A percentile compares a stretch with the other conserved stretches of the same genome.
phyloP scores from a whole-genome alignment of 2,113 vertebrate genomes.

The Orycteropus afer region DNA sequence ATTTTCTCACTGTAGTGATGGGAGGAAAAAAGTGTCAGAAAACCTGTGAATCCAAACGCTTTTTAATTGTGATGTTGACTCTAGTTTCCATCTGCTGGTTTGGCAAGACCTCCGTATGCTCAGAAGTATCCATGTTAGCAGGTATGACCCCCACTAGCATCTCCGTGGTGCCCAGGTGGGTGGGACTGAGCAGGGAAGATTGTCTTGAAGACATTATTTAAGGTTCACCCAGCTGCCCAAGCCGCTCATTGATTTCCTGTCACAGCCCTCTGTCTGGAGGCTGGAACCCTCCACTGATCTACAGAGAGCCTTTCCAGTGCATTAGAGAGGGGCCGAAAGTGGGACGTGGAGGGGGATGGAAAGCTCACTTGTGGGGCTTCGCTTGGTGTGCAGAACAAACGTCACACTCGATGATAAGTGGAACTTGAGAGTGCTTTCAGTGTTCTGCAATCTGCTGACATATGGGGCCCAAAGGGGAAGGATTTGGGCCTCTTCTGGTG shows the following conservation, averaged over 20 bases:
- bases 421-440: background rate
- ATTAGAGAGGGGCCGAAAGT: slow-evolving; percentile 42
- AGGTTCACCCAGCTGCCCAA: slow-evolving; percentile 63
- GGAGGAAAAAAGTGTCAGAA: background rate
- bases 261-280: slow-evolving; percentile 37
- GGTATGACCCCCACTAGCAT: background rate
- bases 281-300: slow-evolving; percentile 24
- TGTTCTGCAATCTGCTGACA: slow-evolving; percentile 48
- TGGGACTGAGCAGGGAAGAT: background rate
- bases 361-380: background rate
- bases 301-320: slow-evolving; percentile 60
- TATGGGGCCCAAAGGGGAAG: background rate
- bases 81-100: background rate
- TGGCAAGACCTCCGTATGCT: background rate
- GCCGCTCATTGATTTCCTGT: slow-evolving; percentile 65
- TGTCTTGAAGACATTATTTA: slow-evolving; percentile 60
- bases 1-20: background rate
- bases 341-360: background rate
- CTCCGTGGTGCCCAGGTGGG: fast-evolving
- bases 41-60: slow-evolving; percentile 18
- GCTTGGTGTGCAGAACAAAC: background rate
- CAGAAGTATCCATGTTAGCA: fast-evolving
- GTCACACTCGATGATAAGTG: slow-evolving; percentile 41
- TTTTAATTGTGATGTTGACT: background rate
- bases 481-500: slow-evolving; percentile 18